Conservation (phyloP, 2,888 invertebrate genomes). For the Phaedon cochleariae region DNA sequence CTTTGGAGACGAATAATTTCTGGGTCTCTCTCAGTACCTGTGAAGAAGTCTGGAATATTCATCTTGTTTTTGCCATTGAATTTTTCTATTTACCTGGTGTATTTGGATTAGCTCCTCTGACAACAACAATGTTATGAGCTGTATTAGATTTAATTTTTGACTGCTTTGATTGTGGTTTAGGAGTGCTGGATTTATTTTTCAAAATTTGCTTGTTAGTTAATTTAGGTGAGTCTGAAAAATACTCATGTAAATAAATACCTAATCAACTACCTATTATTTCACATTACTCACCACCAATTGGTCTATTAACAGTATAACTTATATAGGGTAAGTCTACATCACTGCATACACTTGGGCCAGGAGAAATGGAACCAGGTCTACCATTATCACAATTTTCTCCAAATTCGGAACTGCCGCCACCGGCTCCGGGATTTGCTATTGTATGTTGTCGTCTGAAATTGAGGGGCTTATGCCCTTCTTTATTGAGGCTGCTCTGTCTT, state of each 20-base stretch:
- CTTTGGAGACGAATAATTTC: conserved; percentile 75
- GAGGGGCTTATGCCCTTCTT: conserved; percentile 41
- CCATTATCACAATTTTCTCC: conserved; percentile 51
- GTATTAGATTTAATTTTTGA: conserved; percentile 60
- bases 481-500: conserved; percentile 51
- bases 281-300: conserved; percentile 75
- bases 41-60: not conserved
- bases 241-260: too few relatives aligned
- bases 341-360: conserved; percentile 88
- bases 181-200: conserved; percentile 50
- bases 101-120: conserved; percentile 75
- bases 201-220: conserved; percentile 69
- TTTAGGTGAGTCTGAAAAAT: conserved; percentile 89
- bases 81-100: conserved; percentile 41
- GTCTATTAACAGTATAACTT: conserved; percentile 88
- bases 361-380: conserved; percentile 79
- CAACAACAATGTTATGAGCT: conserved; percentile 82
- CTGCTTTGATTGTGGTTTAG: conserved; percentile 60
- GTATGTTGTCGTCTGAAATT: conserved; percentile 59
- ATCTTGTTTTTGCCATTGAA: not conserved
- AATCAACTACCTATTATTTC: too few relatives aligned
- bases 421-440: conserved; percentile 59
- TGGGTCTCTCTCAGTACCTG: conserved; percentile 74
- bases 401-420: conserved; percentile 51
- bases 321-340: conserved; percentile 91